Conservation (phyloP, 2,888 invertebrate species). For the Globia sparganii region DNA sequence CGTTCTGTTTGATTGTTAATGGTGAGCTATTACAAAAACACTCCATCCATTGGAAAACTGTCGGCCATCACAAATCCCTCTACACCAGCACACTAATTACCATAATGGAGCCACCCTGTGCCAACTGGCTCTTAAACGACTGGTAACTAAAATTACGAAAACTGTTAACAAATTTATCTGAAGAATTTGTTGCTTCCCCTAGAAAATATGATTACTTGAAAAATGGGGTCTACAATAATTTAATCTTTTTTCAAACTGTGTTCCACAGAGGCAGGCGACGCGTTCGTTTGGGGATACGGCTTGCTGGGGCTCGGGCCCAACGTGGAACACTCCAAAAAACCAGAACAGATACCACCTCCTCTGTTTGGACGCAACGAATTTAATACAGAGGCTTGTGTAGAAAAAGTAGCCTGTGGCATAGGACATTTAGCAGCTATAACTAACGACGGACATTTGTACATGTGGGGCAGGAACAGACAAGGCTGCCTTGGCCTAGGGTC, state of each 20-base stretch:
- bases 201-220: neutral
- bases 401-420: constrained; percentile 93
- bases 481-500: constrained; percentile 96
- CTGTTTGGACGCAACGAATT: constrained; percentile 97
- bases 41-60: no score
- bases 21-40: constrained; percentile 86
- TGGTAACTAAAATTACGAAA: constrained; percentile 58
- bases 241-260: constrained; percentile 34
- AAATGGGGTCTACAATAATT: neutral
- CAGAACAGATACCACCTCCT: constrained; percentile 93
- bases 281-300: constrained; percentile 98
- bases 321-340: constrained; percentile 91
- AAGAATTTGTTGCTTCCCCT: constrained; percentile 30
- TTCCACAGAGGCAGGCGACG: constrained; percentile 93
- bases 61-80: no score
- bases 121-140: constrained; percentile 70
- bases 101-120: constrained; percentile 65
- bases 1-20: constrained; percentile 95
- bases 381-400: constrained; percentile 92
- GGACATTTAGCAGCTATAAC: constrained; percentile 95
- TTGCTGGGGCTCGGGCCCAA: constrained; percentile 96
- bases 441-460: constrained; percentile 95
- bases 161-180: constrained; percentile 28
- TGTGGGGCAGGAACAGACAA: constrained; percentile 97
- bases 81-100: constrained; percentile 58